Percentiles rank a stretch among this genome's conserved stretches.
phyloP scores from a whole-genome alignment of 2,888 invertebrate genomes.

The Aphodius granarius region DNA sequence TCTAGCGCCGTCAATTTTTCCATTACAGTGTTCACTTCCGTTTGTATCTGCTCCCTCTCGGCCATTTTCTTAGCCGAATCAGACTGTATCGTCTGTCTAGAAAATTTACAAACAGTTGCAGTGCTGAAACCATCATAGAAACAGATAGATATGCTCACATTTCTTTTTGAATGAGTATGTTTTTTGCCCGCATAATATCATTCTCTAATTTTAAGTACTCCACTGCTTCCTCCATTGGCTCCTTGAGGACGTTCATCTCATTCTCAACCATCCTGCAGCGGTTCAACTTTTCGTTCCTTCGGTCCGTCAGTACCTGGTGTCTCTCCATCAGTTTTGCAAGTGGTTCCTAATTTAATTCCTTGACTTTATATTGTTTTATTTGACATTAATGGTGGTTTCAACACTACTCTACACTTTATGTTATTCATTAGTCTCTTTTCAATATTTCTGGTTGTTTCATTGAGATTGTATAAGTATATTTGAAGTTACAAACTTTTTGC shows the following conservation, averaged over 20 bases:
- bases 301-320: constrained; percentile 73
- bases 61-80: constrained; percentile 58
- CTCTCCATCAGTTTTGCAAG: constrained; percentile 72
- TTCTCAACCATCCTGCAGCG: constrained; percentile 80
- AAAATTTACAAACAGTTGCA: constrained; percentile 33
- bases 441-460: no score
- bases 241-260: constrained; percentile 77
- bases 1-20: constrained; percentile 58
- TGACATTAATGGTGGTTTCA: no score
- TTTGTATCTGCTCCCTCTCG: constrained; percentile 62
- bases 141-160: constrained; percentile 57
- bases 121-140: no score
- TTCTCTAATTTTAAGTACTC: constrained; percentile 82
- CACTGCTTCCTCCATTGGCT: constrained; percentile 78
- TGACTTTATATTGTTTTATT: no score
- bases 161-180: constrained; percentile 71
- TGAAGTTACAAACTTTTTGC: no score
- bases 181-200: constrained; percentile 66
- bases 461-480: no score
- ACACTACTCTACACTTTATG: no score
- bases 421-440: no score
- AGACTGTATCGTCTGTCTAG: constrained; percentile 60
- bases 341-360: constrained; percentile 71
- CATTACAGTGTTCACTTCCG: constrained; percentile 64
- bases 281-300: constrained; percentile 79